A percentile compares a stretch with the other conserved stretches of the same genome.
Conservation (phyloP, 2,113 vertebrate species). For the Alectura lathami region DNA sequence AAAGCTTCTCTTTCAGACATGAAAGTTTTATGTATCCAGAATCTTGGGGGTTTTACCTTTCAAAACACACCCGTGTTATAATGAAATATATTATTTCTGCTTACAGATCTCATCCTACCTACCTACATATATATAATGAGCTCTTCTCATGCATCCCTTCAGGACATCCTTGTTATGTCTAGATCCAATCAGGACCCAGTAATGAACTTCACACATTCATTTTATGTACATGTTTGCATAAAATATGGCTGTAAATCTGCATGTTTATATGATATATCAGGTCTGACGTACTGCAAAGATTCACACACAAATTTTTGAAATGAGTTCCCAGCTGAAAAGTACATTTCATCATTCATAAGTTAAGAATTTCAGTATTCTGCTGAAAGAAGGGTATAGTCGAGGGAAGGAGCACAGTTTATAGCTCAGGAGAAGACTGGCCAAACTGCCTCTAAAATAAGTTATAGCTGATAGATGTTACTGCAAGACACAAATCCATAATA, state of each 20-base stretch:
- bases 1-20: constrained; percentile 3
- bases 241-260: background rate
- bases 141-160: background rate
- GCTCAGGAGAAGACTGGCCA: background rate
- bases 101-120: constrained; percentile 11
- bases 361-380: background rate
- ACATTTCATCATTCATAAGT: background rate
- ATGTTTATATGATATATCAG: background rate
- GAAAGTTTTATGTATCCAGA: background rate
- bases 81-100: constrained; percentile 2
- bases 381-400: background rate
- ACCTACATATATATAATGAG: background rate
- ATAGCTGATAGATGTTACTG: background rate
- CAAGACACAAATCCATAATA: background rate
- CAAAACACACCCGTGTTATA: background rate
- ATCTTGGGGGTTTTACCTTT: background rate
- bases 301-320: background rate
- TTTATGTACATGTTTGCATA: background rate
- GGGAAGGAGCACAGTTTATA: background rate
- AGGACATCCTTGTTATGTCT: constrained; percentile 51
- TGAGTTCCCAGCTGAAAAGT: background rate
- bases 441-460: background rate
- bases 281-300: background rate
- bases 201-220: background rate
- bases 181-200: constrained; percentile 33